These are phyloP conservation scores for Chrysomela aeneicollis DNA, from an alignment of 2,888 invertebrate species.

Conservation along the genomic window DNA sequence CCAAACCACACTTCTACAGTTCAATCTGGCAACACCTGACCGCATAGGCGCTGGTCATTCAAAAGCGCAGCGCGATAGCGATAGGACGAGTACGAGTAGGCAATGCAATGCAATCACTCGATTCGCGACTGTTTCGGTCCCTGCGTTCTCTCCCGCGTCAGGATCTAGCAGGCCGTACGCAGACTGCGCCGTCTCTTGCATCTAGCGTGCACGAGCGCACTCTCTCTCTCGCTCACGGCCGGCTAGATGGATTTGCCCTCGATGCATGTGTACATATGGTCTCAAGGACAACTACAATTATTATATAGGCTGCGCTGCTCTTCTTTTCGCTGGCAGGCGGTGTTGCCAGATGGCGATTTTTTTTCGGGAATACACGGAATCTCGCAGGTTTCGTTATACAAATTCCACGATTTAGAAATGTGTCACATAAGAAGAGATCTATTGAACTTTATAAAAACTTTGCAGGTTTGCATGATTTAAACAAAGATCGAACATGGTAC, in stretches of 20 bases:
- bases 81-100: conserved; percentile 25
- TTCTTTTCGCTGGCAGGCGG: conserved; percentile 33
- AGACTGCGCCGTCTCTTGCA: conserved; percentile 28
- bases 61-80: conserved; percentile 33
- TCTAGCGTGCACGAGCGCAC: conserved; percentile 18
- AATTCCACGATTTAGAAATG: too few relatives aligned
- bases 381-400: background rate
- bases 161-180: conserved; percentile 16
- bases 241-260: conserved; percentile 53
- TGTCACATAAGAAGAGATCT: too few relatives aligned
- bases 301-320: conserved; percentile 46
- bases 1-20: conserved; percentile 16
- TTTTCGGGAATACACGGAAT: background rate
- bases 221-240: conserved; percentile 38
- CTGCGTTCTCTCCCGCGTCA: conserved; percentile 22
- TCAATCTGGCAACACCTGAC: conserved; percentile 23
- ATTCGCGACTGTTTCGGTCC: conserved; percentile 24
- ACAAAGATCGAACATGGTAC: too few relatives aligned
- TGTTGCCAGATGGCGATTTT: background rate
- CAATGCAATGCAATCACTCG: conserved; percentile 29
- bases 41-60: conserved; percentile 24
- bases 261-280: conserved; percentile 56
- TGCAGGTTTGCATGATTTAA: too few relatives aligned
- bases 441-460: too few relatives aligned
- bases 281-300: conserved; percentile 57